phyloP scores from a whole-genome alignment of 23 tunicate species.

The Botrylloides violaceus region DNA sequence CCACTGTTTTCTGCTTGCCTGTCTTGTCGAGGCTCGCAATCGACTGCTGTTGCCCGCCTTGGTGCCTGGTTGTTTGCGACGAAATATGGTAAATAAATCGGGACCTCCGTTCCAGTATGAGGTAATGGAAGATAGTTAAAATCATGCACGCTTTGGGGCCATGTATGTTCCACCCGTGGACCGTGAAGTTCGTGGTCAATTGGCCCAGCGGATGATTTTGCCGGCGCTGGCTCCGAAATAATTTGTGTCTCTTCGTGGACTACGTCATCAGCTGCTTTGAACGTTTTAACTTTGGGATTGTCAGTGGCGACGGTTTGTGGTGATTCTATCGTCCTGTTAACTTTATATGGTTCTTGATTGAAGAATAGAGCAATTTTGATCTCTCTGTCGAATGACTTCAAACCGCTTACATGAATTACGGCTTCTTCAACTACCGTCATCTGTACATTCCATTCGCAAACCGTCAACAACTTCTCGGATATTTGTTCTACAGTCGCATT shows the following conservation, averaged over 20 bases:
- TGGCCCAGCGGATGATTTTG: neutral
- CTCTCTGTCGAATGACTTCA: neutral
- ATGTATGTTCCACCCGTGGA: neutral
- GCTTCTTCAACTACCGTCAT: neutral
- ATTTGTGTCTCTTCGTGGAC: neutral
- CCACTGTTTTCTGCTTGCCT: no score
- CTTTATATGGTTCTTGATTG: conserved; percentile 1
- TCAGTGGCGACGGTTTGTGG: neutral
- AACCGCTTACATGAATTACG: neutral
- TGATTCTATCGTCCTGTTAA: neutral
- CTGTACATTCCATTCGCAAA: neutral
- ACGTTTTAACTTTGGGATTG: neutral
- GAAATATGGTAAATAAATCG: neutral
- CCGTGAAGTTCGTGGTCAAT: neutral
- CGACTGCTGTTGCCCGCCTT: no score
- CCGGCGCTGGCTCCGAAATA: neutral
- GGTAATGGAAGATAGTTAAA: neutral
- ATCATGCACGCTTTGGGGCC: neutral
- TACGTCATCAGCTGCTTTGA: neutral
- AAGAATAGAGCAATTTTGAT: conserved; percentile 1
- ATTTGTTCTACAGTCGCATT: neutral
- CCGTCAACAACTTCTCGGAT: neutral
- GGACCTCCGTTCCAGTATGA: no score
- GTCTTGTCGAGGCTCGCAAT: no score
- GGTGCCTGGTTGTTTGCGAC: no score